Base-by-base conservation (phyloP, 2,888 invertebrate species). In the Sinhomidia bicolor region DNA sequence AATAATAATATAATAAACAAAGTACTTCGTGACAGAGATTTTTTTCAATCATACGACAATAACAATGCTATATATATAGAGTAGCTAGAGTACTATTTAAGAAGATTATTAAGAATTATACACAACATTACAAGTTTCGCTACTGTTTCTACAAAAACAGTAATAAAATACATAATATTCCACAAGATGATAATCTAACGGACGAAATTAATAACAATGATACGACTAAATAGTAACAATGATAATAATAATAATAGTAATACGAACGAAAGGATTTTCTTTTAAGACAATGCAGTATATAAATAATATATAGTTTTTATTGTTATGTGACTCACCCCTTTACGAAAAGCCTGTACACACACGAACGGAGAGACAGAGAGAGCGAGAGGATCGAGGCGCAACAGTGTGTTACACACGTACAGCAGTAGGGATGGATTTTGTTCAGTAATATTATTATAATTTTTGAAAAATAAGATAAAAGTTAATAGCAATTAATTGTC, bases 301-400 rank as follows among this genome's bases (percentile, higher is more conserved):
- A 54, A 32, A 78, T 57, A 78, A 78, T 57, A 78, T 51, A 76
- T 26, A 32, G 4, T 29, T 74, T 32, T 54, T 57, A 51, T 74
- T 82, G 29, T 89, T 84, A 88, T 91, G 89, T 90, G 90, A 92
- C 92, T 92, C 92, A 92, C 92, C 92, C 92, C 92, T 92, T 92
- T 92, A 92, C 92, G 92, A 91, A 92, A 92, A 91, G 91, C 89
- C 92, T 92, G 92, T 89, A 91, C 90, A 91, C 89, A 90, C 90
- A 90, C 87, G 88, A 87, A 88, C 85, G 85, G 86, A 90, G 89
- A 90, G 88, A 90, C 65, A 87, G 84, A 89, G 83, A 90, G 90
- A 86, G 83, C 65, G 90, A 89, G 87, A 78, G 87, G 76, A 89
- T 87, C 89, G 89, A 90, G 89, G 89, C 84, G 85, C 89, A 89